A percentile compares a stretch with the other conserved stretches of the same genome.
Evolutionary conservation across 2,888 invertebrate species (phyloP).

Genomic region (Ennomos quercinarius): DNA sequence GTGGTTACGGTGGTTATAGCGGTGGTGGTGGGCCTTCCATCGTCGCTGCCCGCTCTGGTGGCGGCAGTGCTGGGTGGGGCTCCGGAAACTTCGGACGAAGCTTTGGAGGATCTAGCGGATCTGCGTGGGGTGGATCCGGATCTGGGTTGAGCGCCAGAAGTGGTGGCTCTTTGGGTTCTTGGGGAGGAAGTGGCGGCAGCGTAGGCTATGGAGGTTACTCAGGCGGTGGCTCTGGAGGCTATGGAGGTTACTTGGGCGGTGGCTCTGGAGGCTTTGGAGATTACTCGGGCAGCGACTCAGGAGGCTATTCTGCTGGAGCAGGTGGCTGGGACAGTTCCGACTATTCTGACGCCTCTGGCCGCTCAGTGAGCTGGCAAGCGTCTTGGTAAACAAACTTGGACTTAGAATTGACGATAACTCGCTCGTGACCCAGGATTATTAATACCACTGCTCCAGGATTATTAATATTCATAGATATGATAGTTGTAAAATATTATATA

Average conservation of each 20-base stretch:
- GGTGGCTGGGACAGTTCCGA: slow-evolving; percentile 23
- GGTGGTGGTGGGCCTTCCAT: slow-evolving; percentile 20
- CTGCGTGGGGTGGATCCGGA: slow-evolving; percentile 32
- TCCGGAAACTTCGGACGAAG: slow-evolving; percentile 27
- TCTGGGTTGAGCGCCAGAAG: slow-evolving; percentile 25
- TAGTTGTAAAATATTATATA: too few relatives aligned
- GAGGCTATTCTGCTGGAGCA: slow-evolving; percentile 12
- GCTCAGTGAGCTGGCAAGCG: slow-evolving; percentile 31
- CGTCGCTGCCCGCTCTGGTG: slow-evolving; percentile 32
- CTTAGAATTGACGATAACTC: too few relatives aligned
- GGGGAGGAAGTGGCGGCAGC: slow-evolving; percentile 19
- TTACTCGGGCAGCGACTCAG: slow-evolving; percentile 7
- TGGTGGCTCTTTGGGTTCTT: slow-evolving; percentile 16
- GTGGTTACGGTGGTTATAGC: slow-evolving; percentile 14
- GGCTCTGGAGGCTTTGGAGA: slow-evolving; percentile 7
- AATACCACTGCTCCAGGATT: too few relatives aligned
- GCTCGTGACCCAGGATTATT: too few relatives aligned
- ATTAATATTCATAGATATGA: too few relatives aligned
- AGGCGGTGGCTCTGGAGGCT: slow-evolving; percentile 2
- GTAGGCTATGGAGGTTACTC: slow-evolving; percentile 9
- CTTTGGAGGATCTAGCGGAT: slow-evolving; percentile 19
- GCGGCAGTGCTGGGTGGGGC: slow-evolving; percentile 29
- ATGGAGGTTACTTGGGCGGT: slow-evolving; percentile 12
- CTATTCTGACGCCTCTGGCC: slow-evolving; percentile 24
- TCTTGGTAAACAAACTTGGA: slow-evolving; percentile 15